Evolutionary conservation across 2,113 vertebrate genomes (phyloP).

Genomic region (Dipodomys stephensi): DNA sequence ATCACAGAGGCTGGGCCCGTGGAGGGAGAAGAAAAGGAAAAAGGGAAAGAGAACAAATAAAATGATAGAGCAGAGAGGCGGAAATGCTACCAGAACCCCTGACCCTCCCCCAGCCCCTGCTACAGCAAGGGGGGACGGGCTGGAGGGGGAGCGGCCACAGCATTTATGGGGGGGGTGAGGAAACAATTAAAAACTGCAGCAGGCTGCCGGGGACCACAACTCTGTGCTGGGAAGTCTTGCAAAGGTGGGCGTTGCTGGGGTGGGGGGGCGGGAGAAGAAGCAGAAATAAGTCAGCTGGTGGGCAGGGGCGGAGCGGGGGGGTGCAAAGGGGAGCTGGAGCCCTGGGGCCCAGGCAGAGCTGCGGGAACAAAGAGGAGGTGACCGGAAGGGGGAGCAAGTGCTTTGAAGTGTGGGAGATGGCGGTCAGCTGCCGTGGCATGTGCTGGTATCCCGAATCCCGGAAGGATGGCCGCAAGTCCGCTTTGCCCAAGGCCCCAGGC

Average conservation of each 20-base stretch:
- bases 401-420: too few species aligned
- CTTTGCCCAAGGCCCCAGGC: neutral
- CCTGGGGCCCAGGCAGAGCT: neutral
- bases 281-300: neutral
- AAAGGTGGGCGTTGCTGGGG: neutral
- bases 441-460: neutral
- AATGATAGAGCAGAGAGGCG: slow-evolving; percentile 33
- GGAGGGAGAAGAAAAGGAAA: slow-evolving; percentile 83
- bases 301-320: accelerated
- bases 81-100: slow-evolving; percentile 31
- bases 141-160: neutral
- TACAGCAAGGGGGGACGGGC: neutral
- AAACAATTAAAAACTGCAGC: slow-evolving; percentile 43
- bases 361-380: neutral
- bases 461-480: neutral
- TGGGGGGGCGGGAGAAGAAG: neutral
- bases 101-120: neutral
- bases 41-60: slow-evolving; percentile 73
- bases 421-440: neutral
- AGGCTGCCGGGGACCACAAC: neutral
- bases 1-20: slow-evolving; percentile 88
- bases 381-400: neutral
- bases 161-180: neutral
- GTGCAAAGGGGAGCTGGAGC: too few species aligned
- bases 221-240: neutral